phyloP scores from a whole-genome alignment of 2,797 vertebrate species.

The Gadopsis bispinosus region DNA sequence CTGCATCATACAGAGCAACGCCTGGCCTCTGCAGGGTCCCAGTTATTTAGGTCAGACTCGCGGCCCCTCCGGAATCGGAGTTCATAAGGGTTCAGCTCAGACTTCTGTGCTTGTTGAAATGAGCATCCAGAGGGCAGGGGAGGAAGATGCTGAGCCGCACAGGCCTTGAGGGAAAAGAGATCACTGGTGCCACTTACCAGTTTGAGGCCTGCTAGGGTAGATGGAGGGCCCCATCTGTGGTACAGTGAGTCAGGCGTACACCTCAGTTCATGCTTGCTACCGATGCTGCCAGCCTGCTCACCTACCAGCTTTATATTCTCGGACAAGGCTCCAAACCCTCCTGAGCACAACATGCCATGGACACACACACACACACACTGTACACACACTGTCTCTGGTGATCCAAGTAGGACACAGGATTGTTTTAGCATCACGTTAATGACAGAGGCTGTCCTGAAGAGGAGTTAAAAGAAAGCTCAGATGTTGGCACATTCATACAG shows the following conservation, averaged over 20 bases:
- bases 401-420: slow-evolving; percentile 49
- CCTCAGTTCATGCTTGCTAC: slow-evolving; percentile 30
- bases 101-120: slow-evolving; percentile 24
- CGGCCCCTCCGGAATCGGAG: slow-evolving; percentile 6
- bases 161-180: slow-evolving; percentile 39
- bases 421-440: slow-evolving; percentile 10
- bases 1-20: slow-evolving; percentile 41
- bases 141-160: slow-evolving; percentile 12
- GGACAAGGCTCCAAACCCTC: slow-evolving; percentile 36
- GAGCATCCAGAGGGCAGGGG: slow-evolving; percentile 31
- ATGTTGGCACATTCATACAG: slow-evolving; percentile 26
- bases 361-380: slow-evolving; percentile 21
- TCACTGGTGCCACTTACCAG: slow-evolving; percentile 51
- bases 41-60: slow-evolving; percentile 68
- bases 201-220: slow-evolving; percentile 33
- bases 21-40: slow-evolving; percentile 53
- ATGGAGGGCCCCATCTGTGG: slow-evolving; percentile 66
- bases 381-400: slow-evolving; percentile 16
- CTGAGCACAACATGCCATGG: slow-evolving; percentile 39
- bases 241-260: slow-evolving; percentile 60
- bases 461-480: slow-evolving; percentile 20
- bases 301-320: slow-evolving; percentile 70
- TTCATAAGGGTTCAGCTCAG: slow-evolving; percentile 42
- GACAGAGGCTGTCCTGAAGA: neutral
- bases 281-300: slow-evolving; percentile 42